Percentiles rank a stretch among this genome's conserved stretches.
Evolutionary conservation across 2,888 invertebrate genomes (phyloP).

Genomic region (Hetaerina titia): DNA sequence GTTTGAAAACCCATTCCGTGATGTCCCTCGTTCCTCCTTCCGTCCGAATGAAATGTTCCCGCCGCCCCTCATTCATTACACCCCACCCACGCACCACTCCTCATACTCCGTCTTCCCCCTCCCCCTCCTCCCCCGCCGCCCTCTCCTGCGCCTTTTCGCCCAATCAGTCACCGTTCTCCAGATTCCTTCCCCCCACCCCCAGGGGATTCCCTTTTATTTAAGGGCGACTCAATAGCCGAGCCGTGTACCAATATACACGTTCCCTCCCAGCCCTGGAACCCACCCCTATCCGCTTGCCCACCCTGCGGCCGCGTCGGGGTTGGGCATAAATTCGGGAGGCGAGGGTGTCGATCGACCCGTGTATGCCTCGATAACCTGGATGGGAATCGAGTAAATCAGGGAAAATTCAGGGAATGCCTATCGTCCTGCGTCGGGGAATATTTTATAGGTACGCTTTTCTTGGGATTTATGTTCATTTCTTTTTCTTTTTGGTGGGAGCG

Average conservation of each 20-base stretch:
- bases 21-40: not conserved
- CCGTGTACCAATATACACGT: not conserved
- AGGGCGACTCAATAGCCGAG: not conserved
- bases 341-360: not conserved
- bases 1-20: not conserved
- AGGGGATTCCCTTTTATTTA: not conserved
- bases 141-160: not conserved
- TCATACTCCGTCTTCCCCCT: constrained; percentile 37
- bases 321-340: not conserved
- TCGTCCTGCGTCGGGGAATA: not conserved
- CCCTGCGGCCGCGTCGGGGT: not conserved
- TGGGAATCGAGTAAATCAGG: not conserved
- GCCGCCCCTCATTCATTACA: not conserved
- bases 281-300: not conserved
- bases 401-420: not conserved
- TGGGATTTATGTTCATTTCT: not conserved
- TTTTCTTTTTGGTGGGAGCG: not conserved
- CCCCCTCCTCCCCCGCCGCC: constrained; percentile 28
- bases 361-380: not conserved
- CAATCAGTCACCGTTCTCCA: not conserved
- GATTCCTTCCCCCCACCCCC: not conserved
- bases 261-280: not conserved
- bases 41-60: not conserved
- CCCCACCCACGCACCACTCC: not conserved
- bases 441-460: not conserved